Base-by-base conservation (phyloP, 92 coral and sea anemone genomes). In the Meandrina meandrites region DNA sequence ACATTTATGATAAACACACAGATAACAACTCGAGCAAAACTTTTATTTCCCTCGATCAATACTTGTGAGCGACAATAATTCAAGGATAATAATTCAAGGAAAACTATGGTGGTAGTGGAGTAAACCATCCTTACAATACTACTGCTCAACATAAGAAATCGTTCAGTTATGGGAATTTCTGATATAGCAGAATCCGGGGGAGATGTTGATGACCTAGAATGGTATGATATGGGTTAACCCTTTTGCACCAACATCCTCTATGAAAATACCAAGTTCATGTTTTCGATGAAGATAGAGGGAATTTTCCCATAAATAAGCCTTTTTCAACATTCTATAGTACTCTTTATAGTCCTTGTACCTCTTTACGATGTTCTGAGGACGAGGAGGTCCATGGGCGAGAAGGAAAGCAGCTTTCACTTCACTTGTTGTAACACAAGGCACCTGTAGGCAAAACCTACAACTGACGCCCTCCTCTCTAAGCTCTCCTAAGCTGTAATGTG, bases 401-500 rank as follows among this genome's bases (percentile, higher is more conserved):
- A 56, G 51, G 19, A 56, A 76, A 76, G 51, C 81, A 76, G 67
- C 67, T 19, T 58, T 58, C 67, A 13, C 67, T 58, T 58, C 67
- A 58, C 67, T 58, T 58, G 8, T 19, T 19, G 69, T 62, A 1
- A 62, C 19, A 19, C 69, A 62, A 7, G 69, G 28, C 69, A 19
- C 24, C 28, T 62, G 69, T 15, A 62, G 69, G 19, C 69, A 62
- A n/a, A 15, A 62, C 1, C 19, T 62, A 62, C 69, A 62, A n/a
- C 24, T 8, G 67, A 58, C 67, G 8, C 67, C 67, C 0, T 13
- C 67, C 15, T 58, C 67, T 58, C 67, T 13, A 8, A 58, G 15
- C 15, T 0, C 15, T 19, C 67, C 67, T 0, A 58, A 58, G 67
- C 67, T 58, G 67, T 58, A 58, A 10, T 58, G 67, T 58, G 67